Evolutionary conservation across 2,113 vertebrate genomes (phyloP).

Genomic region (Egretta garzetta): DNA sequence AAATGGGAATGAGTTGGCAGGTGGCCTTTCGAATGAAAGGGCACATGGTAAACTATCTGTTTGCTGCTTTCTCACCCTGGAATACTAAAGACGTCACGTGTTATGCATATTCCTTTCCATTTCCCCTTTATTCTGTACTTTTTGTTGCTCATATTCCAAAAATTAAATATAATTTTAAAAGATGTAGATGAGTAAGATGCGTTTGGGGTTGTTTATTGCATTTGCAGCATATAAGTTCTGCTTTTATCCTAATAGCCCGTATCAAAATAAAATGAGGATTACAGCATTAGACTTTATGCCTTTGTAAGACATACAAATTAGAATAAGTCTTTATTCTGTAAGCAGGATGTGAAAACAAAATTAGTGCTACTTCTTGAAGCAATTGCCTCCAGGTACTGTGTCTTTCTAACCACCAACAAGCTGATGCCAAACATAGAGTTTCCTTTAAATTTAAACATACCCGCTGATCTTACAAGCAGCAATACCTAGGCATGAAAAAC

Average conservation of each 20-base stretch:
- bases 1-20: constrained; percentile 58
- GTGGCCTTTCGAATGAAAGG: constrained; percentile 71
- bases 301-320: background rate
- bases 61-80: constrained; percentile 37
- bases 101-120: background rate
- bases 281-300: background rate
- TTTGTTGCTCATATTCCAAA: background rate
- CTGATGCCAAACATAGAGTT: background rate
- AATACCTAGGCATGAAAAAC: background rate
- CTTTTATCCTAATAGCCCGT: constrained; percentile 17
- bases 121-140: background rate
- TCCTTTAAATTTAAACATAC: background rate
- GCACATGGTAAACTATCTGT: constrained; percentile 22
- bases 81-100: constrained; percentile 20
- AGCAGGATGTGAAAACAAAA: constrained; percentile 30
- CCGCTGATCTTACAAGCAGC: background rate
- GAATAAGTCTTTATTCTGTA: background rate
- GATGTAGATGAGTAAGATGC: background rate
- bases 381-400: background rate
- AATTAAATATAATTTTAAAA: background rate
- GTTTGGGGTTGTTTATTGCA: constrained; percentile 16
- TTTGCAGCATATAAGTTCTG: background rate
- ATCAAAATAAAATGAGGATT: background rate
- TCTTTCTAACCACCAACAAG: background rate
- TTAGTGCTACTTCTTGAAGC: background rate